Conservation (phyloP, 2,113 vertebrate species). For the Hippolais icterina region DNA sequence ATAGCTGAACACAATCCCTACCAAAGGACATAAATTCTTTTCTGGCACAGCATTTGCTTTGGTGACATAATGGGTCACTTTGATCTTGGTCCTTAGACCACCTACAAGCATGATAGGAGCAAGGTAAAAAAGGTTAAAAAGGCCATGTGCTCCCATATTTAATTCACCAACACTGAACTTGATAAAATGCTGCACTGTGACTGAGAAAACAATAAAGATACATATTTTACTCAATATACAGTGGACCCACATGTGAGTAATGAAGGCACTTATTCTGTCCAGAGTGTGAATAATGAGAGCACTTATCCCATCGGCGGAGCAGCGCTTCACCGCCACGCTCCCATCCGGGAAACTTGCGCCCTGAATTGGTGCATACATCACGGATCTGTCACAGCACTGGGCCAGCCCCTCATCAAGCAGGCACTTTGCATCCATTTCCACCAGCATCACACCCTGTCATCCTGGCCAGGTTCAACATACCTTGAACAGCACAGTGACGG, state of each 20-base stretch:
- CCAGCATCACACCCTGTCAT: neutral
- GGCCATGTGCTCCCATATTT: neutral
- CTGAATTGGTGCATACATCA: neutral
- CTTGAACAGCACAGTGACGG: neutral
- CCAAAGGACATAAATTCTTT: neutral
- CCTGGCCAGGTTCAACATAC: neutral
- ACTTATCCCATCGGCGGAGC: neutral
- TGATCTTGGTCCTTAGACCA: neutral
- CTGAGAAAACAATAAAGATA: constrained; percentile 16
- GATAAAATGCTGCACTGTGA: neutral
- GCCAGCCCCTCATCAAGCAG: neutral
- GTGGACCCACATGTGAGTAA: neutral
- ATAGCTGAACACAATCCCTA: neutral
- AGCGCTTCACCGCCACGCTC: rapidly evolving
- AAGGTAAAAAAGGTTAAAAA: neutral
- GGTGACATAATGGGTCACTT: neutral
- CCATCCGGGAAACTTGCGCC: neutral
- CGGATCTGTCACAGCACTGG: rapidly evolving
- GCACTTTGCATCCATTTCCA: neutral
- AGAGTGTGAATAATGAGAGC: constrained; percentile 41
- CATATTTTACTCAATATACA: constrained; percentile 6
- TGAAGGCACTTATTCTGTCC: constrained; percentile 44
- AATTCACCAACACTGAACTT: neutral
- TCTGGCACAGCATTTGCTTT: neutral
- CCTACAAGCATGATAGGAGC: neutral